phyloP scores from a whole-genome alignment of 2,113 vertebrate genomes.

The Oreochromis aureus region DNA sequence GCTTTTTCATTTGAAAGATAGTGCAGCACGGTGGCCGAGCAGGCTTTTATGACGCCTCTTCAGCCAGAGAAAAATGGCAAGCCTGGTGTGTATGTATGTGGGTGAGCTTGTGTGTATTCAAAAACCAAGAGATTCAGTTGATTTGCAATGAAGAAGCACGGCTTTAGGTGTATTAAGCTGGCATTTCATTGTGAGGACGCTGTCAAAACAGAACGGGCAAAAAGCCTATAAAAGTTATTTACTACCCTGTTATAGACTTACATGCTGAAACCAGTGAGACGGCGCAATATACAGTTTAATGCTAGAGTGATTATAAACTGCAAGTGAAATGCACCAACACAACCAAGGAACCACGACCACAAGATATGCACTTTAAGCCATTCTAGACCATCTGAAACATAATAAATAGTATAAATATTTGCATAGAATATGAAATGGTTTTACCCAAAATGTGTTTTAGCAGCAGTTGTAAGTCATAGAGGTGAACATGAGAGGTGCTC shows the following conservation, averaged over 20 bases:
- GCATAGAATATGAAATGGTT: not conserved
- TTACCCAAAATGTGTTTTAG: not conserved
- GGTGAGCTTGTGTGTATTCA: not conserved
- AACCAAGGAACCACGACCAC: not conserved
- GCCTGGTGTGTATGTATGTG: not conserved
- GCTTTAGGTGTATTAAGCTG: not conserved
- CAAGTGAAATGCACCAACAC: not conserved
- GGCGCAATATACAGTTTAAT: conserved; percentile 1
- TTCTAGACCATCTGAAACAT: not conserved
- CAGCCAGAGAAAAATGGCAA: not conserved
- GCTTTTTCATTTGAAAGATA: conserved; percentile 1
- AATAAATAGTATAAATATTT: not conserved
- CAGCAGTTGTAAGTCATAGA: not conserved
- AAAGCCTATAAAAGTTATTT: conserved; percentile 27
- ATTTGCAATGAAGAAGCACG: not conserved
- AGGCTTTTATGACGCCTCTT: not conserved
- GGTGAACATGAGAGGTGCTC: not conserved
- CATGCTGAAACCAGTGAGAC: not conserved
- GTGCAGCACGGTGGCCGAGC: not conserved
- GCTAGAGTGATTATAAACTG: not conserved
- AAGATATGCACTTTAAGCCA: not conserved
- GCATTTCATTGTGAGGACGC: not conserved
- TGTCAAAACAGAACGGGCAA: not conserved
- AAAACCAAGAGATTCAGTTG: not conserved
- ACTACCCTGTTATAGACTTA: not conserved